These are phyloP conservation scores for Rhinophrynus dorsalis DNA, from an alignment of 2,797 vertebrate genomes.

Conservation along the genomic window DNA sequence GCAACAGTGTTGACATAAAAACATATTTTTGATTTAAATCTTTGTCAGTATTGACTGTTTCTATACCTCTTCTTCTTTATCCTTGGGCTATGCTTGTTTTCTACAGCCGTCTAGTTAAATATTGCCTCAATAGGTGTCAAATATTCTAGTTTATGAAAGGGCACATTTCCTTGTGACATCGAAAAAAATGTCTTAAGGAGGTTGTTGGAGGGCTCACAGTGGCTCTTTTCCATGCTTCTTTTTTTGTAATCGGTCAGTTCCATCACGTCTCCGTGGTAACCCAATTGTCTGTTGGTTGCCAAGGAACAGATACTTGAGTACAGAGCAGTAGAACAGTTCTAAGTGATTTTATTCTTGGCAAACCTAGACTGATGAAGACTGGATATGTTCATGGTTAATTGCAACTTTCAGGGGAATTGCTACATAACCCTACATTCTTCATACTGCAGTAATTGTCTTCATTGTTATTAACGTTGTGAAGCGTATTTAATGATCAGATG, in stretches of 20 bases:
- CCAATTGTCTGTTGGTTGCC: constrained; percentile 85
- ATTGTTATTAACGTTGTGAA: no score
- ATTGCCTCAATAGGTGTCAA: no score
- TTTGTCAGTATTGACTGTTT: no score
- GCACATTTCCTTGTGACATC: not conserved
- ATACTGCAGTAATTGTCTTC: constrained; percentile 21
- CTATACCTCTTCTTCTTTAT: no score
- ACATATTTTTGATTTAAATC: no score
- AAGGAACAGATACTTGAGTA: constrained; percentile 83
- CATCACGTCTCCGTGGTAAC: constrained; percentile 81
- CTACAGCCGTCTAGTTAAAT: no score
- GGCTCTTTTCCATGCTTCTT: constrained; percentile 68
- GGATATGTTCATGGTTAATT: constrained; percentile 50
- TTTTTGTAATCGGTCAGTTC: constrained; percentile 65
- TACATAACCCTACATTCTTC: not conserved
- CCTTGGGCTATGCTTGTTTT: no score
- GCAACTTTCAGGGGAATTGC: constrained; percentile 9
- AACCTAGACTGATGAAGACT: constrained; percentile 56
- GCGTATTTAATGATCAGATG: no score
- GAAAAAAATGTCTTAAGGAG: not conserved
- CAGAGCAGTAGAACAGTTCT: constrained; percentile 71
- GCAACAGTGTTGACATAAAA: no score
- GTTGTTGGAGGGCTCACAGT: constrained; percentile 40
- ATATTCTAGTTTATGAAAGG: not conserved
- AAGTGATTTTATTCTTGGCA: constrained; percentile 77